Base-by-base conservation (phyloP, 2,888 invertebrate species). In the Litoditis marina region DNA sequence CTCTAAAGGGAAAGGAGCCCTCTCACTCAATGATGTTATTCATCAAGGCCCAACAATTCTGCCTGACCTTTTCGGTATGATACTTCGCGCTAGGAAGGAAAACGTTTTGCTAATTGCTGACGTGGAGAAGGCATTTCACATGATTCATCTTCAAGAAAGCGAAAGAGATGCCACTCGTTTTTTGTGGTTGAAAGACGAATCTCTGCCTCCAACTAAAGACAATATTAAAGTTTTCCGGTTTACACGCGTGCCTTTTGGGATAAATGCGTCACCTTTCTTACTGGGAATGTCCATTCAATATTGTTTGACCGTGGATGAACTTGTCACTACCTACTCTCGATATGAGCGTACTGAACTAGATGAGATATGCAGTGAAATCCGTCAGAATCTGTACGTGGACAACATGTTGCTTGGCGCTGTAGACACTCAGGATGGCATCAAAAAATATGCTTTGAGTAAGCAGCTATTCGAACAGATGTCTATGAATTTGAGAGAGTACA, bases 81-180 rank as follows among this genome's bases (percentile, higher is more conserved):
- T 77, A 0, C 32, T 76, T 11, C 54, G 72, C 16, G 25, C 60
- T 16, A 53, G 77, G 13, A 34, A 42, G 2, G 34, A 4, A 31
- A 1, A 22, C 30, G 7, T 53, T 16, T 32, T 69, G 0, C 13
- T 75, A 5, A 31, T 66, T 1, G 50, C 66, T 3, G 77, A 77
- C 49, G 63, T 76, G 25, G 67, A 68, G 44, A 77, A 73, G 47
- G 78, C 78, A 0, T 78, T 78, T 56, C 71, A 71, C 28, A 64
- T 64, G 34, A 47, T 78, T 1, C 31, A 25, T 7, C 44, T 78
- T 4, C 50, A 63, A 7, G 32, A 49, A n/a, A 22, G 54, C 27
- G 69, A 68, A 39, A 31, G 75, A n/a, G 62, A 76, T 31, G 47
- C 52, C 0, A 64, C 68, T 0, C 51, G 69, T 2, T 63, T 77